Evolutionary conservation across 2,113 vertebrate genomes (phyloP), one percentile per base, ranked within the genome.

Genomic region (Crocuta crocuta): DNA sequence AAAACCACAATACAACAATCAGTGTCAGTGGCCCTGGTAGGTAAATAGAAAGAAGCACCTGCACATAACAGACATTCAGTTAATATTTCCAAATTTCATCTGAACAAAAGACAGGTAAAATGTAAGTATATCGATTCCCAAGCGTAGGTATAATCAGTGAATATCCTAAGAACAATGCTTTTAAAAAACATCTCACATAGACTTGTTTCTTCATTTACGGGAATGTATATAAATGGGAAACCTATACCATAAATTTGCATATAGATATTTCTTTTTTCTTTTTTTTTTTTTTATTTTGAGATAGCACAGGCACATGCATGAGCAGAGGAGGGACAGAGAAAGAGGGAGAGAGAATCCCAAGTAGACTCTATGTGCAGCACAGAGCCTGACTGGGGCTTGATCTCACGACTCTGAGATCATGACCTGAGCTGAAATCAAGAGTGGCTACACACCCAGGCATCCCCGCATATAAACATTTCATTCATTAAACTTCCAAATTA

Each of bases 41-140:
- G 3, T 7, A 96, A 80, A 17, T 53, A 4, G 16, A 84, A 65
- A 90, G 12, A 97, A 76, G 2, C 5, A 94, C 39, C 5, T 68
- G 8, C 2, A 78, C 13, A 55, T 61, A 91, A 63, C 11, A 89
- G 28, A 73, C 17, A 58, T 43, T 81, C 35, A 92, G 12, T 33
- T 91, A 78, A 19, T 66, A 97, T 70, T 97, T 83, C 68, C 24
- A 81, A 94, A 68, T 95, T 84, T 91, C 2, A 78, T 26, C 53
- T 91, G 17, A 85, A 81, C 4, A 74, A 88, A 94, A 85, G 19
- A 78, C 23, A 89, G 15, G 10, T 39, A 2, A 91, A 90, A 55
- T 26, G 2, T 23, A 83, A 89, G 79, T 19, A 43, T 33, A 81
- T 33, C 5, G 10, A 71, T 65, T 70, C 13, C 58, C 16, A 89